These are phyloP conservation scores for Caradrina kadenii DNA, from an alignment of 2,888 invertebrate species.

Conservation along the genomic window DNA sequence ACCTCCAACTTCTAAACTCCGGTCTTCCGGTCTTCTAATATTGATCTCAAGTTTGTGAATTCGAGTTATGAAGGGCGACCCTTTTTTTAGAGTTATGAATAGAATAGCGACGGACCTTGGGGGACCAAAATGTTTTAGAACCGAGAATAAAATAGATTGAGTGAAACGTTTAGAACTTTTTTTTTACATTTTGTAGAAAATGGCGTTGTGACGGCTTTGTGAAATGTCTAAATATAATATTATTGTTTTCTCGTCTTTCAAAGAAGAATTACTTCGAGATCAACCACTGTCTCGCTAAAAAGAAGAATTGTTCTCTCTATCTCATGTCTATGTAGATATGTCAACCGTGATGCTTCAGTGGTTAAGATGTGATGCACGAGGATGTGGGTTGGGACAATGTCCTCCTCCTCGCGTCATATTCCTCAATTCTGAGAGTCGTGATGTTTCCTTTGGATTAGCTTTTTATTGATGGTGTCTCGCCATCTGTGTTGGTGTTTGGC, in stretches of 20 bases:
- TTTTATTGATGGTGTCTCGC: too few relatives aligned
- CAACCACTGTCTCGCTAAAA: neutral
- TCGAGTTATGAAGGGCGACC: slow-evolving; percentile 9
- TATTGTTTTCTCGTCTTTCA: neutral
- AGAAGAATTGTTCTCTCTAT: neutral
- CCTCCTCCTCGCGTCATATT: too few relatives aligned
- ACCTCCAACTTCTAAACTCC: too few relatives aligned
- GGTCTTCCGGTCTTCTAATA: too few relatives aligned
- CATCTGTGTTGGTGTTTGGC: too few relatives aligned
- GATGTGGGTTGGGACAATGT: too few relatives aligned
- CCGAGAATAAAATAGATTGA: neutral
- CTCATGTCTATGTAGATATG: neutral
- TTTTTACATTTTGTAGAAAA: neutral
- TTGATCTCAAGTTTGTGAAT: slow-evolving; percentile 19
- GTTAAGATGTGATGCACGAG: too few relatives aligned
- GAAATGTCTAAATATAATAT: neutral
- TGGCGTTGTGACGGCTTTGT: neutral
- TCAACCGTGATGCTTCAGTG: too few relatives aligned
- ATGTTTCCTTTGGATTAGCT: too few relatives aligned
- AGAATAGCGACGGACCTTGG: neutral
- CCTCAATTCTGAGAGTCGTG: too few relatives aligned
- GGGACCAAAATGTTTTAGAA: neutral
- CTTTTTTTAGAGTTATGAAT: slow-evolving; percentile 22
- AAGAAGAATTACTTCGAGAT: neutral
- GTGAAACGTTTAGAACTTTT: neutral